Evolutionary conservation across 1,140 invertebrate species (phyloP), one percentile per base, ranked within the genome.

Genomic region (Gonatopus flavifemur): DNA sequence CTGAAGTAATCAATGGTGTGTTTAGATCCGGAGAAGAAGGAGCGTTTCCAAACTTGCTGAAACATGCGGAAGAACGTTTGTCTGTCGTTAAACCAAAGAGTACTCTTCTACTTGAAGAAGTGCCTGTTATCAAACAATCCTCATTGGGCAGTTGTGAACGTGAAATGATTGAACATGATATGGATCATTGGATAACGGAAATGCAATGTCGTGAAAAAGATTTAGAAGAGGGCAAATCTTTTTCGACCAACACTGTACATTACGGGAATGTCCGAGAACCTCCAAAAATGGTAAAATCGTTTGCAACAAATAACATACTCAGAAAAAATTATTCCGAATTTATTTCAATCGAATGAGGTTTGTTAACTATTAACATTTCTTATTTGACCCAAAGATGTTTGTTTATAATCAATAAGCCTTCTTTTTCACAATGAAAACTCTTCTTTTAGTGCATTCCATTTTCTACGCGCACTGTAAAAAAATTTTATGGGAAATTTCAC

Each of bases 21-120:
- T 37, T 36, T 48, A 81, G 81, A 49, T 87, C 85, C 24, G 84
- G 85, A n/a, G 82, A 88, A 69, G 86, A 88, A 75, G 86, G 86
- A 2, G 66, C 68, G 47, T 88, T 76, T 72, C 85, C 85, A 6
- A 79, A 86, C 46, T 69, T 88, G 24, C 69, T 73, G 0, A 74
- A 67, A 25, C 76, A 68, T 54, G 78, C 82, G 1, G 84, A 86
- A 67, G 66, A 82, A 2, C 77, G 78, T 43, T 63, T 88, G 4
- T 53, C 57, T 2, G 36, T 42, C 32, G 40, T 87, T 2, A 80
- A 82, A 44, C 83, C 84, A 2, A 69, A 74, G 0, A 86, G 83
- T 63, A 69, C 64, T 49, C 49, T 82, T 20, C 69, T 87, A 46
- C 66, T 80, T 30, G 67, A 72, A 28, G 67, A 74, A 43, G 74